phyloP scores from a whole-genome alignment of 2,797 vertebrate genomes.

The Danio albolineatus region DNA sequence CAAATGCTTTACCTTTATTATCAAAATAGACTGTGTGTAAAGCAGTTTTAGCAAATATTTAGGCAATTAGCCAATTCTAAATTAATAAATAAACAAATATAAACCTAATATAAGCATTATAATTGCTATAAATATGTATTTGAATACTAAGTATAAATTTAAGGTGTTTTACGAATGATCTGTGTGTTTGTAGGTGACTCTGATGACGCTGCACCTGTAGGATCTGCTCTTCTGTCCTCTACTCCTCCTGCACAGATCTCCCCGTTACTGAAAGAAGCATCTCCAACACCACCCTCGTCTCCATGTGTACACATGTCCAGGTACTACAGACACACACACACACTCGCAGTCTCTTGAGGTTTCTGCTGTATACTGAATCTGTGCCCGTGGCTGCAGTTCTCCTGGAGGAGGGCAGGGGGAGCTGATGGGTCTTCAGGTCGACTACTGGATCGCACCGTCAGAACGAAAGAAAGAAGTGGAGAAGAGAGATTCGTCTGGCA shows the following conservation, averaged over 20 bases:
- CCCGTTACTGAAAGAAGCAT: slow-evolving; percentile 91
- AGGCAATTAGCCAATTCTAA: too few species aligned
- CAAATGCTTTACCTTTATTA: too few species aligned
- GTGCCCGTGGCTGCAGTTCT: slow-evolving; percentile 66
- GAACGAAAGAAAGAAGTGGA: slow-evolving; percentile 93
- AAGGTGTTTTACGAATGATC: not conserved
- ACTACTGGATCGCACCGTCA: slow-evolving; percentile 91
- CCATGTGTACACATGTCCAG: slow-evolving; percentile 91
- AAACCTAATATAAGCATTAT: not conserved
- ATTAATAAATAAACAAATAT: not conserved
- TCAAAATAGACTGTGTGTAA: too few species aligned
- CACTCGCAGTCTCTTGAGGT: not conserved
- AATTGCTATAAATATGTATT: not conserved
- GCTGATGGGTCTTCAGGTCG: slow-evolving; percentile 97
- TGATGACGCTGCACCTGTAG: slow-evolving; percentile 90
- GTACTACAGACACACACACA: slow-evolving; percentile 35
- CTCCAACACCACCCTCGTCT: slow-evolving; percentile 95
- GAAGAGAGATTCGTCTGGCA: slow-evolving; percentile 90
- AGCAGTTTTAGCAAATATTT: too few species aligned
- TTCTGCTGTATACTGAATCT: not conserved
- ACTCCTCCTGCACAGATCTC: slow-evolving; percentile 85
- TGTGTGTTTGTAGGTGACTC: slow-evolving; percentile 87
- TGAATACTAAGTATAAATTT: not conserved
- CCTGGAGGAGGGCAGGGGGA: slow-evolving; percentile 79
- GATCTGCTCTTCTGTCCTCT: slow-evolving; percentile 89